Evolutionary conservation across 2,888 invertebrate species (phyloP).

Genomic region (Branchipolynoe longqiensis): DNA sequence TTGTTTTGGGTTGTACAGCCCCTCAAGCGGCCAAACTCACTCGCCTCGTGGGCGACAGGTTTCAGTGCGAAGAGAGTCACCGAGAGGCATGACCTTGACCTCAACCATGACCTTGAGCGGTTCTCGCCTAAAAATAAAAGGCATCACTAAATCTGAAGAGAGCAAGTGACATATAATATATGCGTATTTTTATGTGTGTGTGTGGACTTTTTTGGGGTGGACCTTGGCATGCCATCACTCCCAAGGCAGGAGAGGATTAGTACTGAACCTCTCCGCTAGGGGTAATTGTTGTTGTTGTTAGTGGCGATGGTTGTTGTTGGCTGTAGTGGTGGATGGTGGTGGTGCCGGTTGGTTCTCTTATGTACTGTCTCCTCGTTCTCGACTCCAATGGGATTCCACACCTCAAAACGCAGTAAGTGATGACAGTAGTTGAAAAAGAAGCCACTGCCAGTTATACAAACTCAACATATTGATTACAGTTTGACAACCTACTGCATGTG

Average conservation of each 20-base stretch:
- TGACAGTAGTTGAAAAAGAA: constrained; percentile 44
- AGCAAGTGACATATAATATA: too few species aligned
- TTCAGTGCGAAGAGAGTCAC: too few species aligned
- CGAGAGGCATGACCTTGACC: too few species aligned
- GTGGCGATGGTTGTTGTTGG: neutral
- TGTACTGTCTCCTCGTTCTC: constrained; percentile 20
- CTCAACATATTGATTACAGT: constrained; percentile 40
- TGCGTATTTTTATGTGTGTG: too few species aligned
- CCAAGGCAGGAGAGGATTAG: neutral
- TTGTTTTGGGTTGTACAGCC: too few species aligned
- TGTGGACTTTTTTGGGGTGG: too few species aligned
- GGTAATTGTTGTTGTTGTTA: neutral
- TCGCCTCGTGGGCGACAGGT: too few species aligned
- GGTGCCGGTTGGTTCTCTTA: constrained; percentile 32
- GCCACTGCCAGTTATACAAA: constrained; percentile 21
- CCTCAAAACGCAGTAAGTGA: constrained; percentile 37
- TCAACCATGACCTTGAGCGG: too few species aligned
- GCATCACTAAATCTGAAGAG: too few species aligned
- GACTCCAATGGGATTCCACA: constrained; percentile 24
- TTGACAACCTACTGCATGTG: constrained; percentile 23
- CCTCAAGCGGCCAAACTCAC: too few species aligned
- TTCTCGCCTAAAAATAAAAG: too few species aligned
- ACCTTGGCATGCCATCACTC: constrained; percentile 23
- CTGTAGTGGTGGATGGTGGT: neutral
- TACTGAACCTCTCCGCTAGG: neutral